These are phyloP conservation scores for Pseudobourletiella spinata DNA, from an alignment of 1,140 invertebrate genomes.

Conservation along the genomic window DNA sequence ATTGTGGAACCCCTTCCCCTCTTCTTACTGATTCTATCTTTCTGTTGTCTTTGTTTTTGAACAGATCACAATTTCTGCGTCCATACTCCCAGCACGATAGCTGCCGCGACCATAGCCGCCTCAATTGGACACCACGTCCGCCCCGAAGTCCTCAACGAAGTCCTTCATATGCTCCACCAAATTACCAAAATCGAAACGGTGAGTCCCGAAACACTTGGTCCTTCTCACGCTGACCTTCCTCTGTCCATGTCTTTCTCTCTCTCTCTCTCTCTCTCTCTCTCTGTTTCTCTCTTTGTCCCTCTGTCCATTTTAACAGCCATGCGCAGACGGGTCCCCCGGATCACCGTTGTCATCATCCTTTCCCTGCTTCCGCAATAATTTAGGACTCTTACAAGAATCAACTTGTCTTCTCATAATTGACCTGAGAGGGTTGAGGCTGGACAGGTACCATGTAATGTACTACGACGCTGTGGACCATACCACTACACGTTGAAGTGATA, in stretches of 20 bases:
- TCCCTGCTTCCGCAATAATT: no score
- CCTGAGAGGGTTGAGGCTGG: no score
- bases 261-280: slow-evolving; percentile 1
- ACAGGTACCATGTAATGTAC: no score
- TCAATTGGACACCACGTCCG: slow-evolving; percentile 21
- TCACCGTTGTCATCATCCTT: no score
- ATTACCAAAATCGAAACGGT: slow-evolving; percentile 33
- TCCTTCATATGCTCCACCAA: slow-evolving; percentile 22
- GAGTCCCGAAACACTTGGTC: slow-evolving; percentile 13
- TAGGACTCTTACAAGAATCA: no score
- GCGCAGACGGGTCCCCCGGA: no score
- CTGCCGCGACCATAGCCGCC: slow-evolving; percentile 27
- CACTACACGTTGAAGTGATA: no score
- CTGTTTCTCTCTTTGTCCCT: not conserved
- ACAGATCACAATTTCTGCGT: slow-evolving; percentile 32
- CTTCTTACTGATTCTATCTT: not conserved
- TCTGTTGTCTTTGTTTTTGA: not conserved
- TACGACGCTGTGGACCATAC: no score
- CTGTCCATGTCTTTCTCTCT: slow-evolving; percentile 1
- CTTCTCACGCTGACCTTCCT: slow-evolving; percentile 13
- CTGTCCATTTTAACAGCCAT: no score
- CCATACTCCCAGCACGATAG: slow-evolving; percentile 31
- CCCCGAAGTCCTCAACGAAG: slow-evolving; percentile 10
- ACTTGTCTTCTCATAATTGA: no score
- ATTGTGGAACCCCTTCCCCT: not conserved